phyloP scores from a whole-genome alignment of 2,797 vertebrate genomes.

The Bradypus variegatus region DNA sequence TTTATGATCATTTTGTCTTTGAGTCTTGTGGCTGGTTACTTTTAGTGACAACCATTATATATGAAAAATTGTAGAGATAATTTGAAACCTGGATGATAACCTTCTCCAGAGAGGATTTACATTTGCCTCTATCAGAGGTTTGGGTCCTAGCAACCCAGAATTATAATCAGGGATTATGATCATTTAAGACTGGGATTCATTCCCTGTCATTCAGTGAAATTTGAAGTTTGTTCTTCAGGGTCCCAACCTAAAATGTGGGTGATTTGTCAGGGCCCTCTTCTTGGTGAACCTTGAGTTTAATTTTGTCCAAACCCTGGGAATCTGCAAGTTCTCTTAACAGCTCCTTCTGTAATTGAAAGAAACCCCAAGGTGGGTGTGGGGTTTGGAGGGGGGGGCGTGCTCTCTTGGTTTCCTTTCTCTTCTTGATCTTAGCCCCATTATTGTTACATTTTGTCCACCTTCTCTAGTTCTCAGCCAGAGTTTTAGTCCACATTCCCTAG shows the following conservation, averaged over 20 bases:
- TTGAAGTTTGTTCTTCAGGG: not conserved
- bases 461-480: not conserved
- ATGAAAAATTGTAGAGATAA: not conserved
- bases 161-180: not conserved
- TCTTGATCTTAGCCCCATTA: not conserved
- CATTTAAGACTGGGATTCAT: not conserved
- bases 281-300: not conserved
- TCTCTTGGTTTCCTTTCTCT: not conserved
- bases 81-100: not conserved
- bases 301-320: not conserved
- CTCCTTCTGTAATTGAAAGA: not conserved
- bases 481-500: not conserved
- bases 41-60: not conserved
- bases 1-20: not conserved
- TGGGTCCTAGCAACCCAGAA: not conserved
- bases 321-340: not conserved
- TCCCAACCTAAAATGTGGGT: not conserved
- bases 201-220: not conserved
- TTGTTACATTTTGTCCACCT: not conserved
- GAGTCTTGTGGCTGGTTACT: not conserved
- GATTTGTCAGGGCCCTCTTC: not conserved
- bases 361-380: not conserved
- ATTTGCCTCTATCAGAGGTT: not conserved
- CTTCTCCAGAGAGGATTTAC: not conserved
- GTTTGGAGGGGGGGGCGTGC: not conserved